phyloP scores from a whole-genome alignment of 2,797 vertebrate species.

The Fundulus diaphanus region DNA sequence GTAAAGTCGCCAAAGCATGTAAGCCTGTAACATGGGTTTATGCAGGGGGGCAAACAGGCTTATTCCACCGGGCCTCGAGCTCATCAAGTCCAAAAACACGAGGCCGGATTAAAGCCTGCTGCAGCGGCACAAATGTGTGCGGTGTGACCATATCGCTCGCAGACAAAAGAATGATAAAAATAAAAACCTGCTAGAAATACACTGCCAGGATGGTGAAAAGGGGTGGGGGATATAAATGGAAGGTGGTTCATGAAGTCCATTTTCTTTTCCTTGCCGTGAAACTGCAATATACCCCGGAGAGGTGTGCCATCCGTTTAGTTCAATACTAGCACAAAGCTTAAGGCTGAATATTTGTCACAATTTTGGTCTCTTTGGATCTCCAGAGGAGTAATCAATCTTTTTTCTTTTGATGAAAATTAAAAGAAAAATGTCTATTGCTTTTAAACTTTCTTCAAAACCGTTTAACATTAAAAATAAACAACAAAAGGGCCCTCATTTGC shows the following conservation, averaged over 20 bases:
- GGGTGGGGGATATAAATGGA: conserved; percentile 23
- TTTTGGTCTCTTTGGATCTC: neutral
- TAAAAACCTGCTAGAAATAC: conserved; percentile 42
- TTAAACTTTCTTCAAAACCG: conserved; percentile 8
- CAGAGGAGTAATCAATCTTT: neutral
- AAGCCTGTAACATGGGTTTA: conserved; percentile 72
- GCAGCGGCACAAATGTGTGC: conserved; percentile 46
- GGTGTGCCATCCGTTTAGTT: conserved; percentile 29
- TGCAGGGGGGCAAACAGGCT: conserved; percentile 72
- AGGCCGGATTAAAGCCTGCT: conserved; percentile 69
- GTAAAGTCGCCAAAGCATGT: conserved; percentile 72
- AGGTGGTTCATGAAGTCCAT: conserved; percentile 33
- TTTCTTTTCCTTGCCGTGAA: conserved; percentile 27
- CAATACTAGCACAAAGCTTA: conserved; percentile 9
- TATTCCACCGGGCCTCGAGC: conserved; percentile 69
- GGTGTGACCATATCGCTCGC: conserved; percentile 26
- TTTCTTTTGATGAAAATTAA: no score
- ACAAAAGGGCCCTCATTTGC: neutral
- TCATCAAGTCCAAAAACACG: conserved; percentile 74
- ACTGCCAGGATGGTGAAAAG: conserved; percentile 37
- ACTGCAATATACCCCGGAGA: conserved; percentile 15
- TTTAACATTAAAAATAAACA: conserved; percentile 2
- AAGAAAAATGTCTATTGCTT: neutral
- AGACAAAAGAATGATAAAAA: conserved; percentile 56
- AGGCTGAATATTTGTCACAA: conserved; percentile 23